Evolutionary conservation across 1,140 invertebrate species (phyloP).

Genomic region (Drosophila hydei): DNA sequence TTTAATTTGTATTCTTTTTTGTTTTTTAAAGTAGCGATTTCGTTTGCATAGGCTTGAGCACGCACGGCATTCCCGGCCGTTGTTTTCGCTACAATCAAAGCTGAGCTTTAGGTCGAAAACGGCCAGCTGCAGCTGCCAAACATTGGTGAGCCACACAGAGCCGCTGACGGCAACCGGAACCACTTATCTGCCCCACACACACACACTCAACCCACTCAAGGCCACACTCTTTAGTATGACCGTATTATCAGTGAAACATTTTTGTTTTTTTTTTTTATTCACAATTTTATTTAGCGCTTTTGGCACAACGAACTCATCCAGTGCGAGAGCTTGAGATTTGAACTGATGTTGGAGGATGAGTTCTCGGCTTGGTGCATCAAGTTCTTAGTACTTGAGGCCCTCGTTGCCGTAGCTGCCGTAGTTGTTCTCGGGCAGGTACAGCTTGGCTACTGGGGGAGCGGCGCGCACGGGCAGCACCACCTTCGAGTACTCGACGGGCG

Average conservation of each 20-base stretch:
- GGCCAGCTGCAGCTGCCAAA: conserved; percentile 42
- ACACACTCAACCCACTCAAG: background rate
- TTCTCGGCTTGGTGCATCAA: background rate
- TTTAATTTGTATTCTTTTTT: background rate
- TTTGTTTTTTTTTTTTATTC: conserved; percentile 1
- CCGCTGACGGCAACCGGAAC: conserved; percentile 36
- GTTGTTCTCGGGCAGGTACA: conserved; percentile 64
- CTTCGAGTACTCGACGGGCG: conserved; percentile 70
- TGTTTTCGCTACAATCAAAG: conserved; percentile 15
- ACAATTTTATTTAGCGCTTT: conserved; percentile 34
- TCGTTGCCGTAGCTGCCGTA: conserved; percentile 42
- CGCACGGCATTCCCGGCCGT: conserved; percentile 23
- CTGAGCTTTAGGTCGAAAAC: conserved; percentile 4
- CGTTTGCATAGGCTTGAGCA: conserved; percentile 17
- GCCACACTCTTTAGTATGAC: background rate
- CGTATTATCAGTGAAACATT: conserved; percentile 18
- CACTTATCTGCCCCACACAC: conserved; percentile 22
- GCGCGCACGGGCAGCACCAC: conserved; percentile 65
- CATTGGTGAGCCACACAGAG: background rate
- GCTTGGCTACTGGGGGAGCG: conserved; percentile 66
- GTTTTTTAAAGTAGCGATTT: background rate
- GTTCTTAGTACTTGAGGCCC: conserved; percentile 30
- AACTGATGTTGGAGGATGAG: background rate
- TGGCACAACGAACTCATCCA: conserved; percentile 16
- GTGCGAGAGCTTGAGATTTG: conserved; percentile 6